Evolutionary conservation across 2,888 invertebrate species (phyloP), one percentile per base, ranked within the genome.

Genomic region (Drosophila multiciliata): DNA sequence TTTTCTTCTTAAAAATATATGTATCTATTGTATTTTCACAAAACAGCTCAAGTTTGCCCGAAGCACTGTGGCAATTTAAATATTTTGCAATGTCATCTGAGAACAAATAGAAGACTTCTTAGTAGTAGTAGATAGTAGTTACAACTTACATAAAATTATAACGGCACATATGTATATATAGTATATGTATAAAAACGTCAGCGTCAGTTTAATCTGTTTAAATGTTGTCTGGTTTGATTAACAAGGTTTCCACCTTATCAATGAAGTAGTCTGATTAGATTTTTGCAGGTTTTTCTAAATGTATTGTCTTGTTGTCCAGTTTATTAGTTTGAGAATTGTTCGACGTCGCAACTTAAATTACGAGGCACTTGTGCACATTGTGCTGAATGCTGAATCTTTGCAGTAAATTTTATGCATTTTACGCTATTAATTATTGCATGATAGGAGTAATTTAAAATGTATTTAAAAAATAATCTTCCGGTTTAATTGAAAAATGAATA

Each of bases 221-320:
- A 45, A 54, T 29, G 6, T 29, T 29, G 29, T 29, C 29, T 6
- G 5, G 6, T 29, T 29, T 29, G 5, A 6, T 29, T 29, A 29
- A 32, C 6, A 1, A 20, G 6, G 42, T 12, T 42, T 54, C 63
- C 67, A 73, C 49, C 57, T 52, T 73, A 57, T 73, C 59, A 62
- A n/a, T 54, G 7, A 40, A 9, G 3, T 23, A n/a, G 32, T n/a
- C 35, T 26, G 3, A n/a, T 33, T 6, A 42, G 32, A 29, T 38
- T 32, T 40, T 53, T 58, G 42, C 57, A 61, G 57, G 57, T 32
- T 52, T 60, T 40, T 40, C 9, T 4, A 4, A 17, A 11, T 32
- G 72, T 52, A 60, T 71, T 52, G 29, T 29, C 20, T 26, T 8
- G 33, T 2, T 29, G 40, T 55, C n/a, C 42, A 23, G 6, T 9